Evolutionary conservation across 2,797 vertebrate genomes (phyloP).

Genomic region (Chelidonichthys spinosus): DNA sequence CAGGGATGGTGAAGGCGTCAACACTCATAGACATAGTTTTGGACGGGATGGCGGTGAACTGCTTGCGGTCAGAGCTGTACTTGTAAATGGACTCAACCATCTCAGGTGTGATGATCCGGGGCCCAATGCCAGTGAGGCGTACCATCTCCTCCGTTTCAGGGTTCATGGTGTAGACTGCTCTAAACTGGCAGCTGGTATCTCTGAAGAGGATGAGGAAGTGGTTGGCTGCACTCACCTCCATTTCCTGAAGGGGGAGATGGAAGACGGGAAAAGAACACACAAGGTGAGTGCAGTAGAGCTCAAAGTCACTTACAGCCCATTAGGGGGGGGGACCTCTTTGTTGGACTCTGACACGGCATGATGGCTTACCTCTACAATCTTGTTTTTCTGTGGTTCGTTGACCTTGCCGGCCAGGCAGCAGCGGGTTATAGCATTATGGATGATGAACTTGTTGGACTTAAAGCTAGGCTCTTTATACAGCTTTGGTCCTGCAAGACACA

Average conservation of each 20-base stretch:
- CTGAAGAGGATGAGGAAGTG: slow-evolving; percentile 96
- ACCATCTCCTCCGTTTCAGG: slow-evolving; percentile 91
- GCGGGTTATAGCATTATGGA: slow-evolving; percentile 93
- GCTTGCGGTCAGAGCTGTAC: slow-evolving; percentile 96
- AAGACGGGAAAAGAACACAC: background rate
- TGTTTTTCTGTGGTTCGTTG: slow-evolving; percentile 95
- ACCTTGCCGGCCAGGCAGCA: slow-evolving; percentile 96
- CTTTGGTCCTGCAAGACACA: slow-evolving; percentile 87
- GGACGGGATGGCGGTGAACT: slow-evolving; percentile 93
- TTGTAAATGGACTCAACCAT: slow-evolving; percentile 95
- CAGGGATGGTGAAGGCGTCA: slow-evolving; percentile 94
- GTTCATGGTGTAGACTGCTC: slow-evolving; percentile 92
- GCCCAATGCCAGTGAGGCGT: slow-evolving; percentile 90
- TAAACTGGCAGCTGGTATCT: slow-evolving; percentile 93
- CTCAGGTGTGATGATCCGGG: slow-evolving; percentile 83
- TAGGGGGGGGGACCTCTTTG: background rate
- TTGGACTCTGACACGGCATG: slow-evolving; percentile 48
- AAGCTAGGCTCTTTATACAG: slow-evolving; percentile 96
- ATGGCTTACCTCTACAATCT: slow-evolving; percentile 90
- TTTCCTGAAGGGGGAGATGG: slow-evolving; percentile 82
- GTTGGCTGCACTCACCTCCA: slow-evolving; percentile 91
- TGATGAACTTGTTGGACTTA: slow-evolving; percentile 97
- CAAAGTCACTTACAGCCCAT: slow-evolving; percentile 2
- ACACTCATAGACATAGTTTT: slow-evolving; percentile 97
- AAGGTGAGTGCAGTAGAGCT: slow-evolving; percentile 2